Evolutionary conservation across 1,140 invertebrate genomes (phyloP), one percentile per base, ranked within the genome.

Genomic region (Calephelis nemesis): DNA sequence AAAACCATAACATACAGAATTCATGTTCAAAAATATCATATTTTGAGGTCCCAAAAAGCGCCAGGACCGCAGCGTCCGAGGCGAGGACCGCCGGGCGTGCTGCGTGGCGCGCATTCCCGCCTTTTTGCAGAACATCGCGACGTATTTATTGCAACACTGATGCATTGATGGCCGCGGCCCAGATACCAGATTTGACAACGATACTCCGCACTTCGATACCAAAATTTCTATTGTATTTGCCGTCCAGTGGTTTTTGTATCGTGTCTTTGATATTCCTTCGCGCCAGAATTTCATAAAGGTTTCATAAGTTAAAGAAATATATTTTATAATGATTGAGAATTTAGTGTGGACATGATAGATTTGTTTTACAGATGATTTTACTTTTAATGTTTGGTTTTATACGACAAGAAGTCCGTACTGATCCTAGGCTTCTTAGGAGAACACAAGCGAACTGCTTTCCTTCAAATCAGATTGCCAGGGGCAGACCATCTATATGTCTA

Each of bases 111-210:
- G 70, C 83, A 88, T 87, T 88, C 84, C 85, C 87, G 78, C 79
- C 81, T 90, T 90, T 90, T 87, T 87, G 75, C 71, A 73, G 62
- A 74, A 77, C 75, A 76, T 65, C 67, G 68, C 71, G 76, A 86
- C 77, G 81, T 87, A 85, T 88, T 88, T 88, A 88, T 87, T 83
- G 83, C 78, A 79, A 79, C 84, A 83, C 78, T 80, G 82, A 83
- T 85, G 78, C 74, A 75, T 71, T 68, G 72, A 78, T 75, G 76
- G 72, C 72, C 77, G 65, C 64, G 72, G 71, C 75, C 66, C 65
- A 77, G 83, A 83, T 85, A 81, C 78, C 80, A 84, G 82, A 84
- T 86, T 79, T 77, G 82, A 82, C 84, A 82, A 86, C 76, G 79
- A 84, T 86, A 72, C 82, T 76, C 77, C 77, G 74, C 73, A 75